A percentile compares a stretch with the other conserved stretches of the same genome.
Evolutionary conservation across 1,140 invertebrate genomes (phyloP).

Genomic region (Goniozus legneri): DNA sequence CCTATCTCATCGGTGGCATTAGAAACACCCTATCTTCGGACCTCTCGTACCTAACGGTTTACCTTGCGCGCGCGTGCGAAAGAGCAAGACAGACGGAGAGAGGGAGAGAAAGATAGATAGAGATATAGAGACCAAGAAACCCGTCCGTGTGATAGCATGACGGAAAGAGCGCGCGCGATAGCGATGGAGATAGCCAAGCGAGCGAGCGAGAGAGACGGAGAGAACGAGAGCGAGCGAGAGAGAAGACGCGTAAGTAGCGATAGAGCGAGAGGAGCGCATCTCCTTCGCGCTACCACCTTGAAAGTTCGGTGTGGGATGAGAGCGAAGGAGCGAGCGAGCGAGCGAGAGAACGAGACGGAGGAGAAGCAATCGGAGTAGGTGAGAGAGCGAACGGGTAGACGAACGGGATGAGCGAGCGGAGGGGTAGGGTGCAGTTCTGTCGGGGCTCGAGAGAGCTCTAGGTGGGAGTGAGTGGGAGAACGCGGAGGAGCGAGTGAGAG

Average conservation of each 20-base stretch:
- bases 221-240: background rate
- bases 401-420: conserved; percentile 5
- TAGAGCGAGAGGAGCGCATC: background rate
- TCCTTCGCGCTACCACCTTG: too few species aligned
- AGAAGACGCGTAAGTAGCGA: background rate
- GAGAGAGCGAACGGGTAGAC: background rate
- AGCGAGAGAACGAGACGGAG: background rate
- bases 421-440: conserved; percentile 9
- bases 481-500: conserved; percentile 14
- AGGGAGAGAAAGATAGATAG: conserved; percentile 9
- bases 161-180: conserved; percentile 8
- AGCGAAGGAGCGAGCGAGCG: conserved; percentile 1
- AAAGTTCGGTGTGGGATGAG: background rate
- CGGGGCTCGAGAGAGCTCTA: background rate
- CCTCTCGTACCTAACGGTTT: conserved; percentile 20
- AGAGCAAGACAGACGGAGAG: conserved; percentile 7
- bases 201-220: conserved; percentile 4
- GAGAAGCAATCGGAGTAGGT: background rate
- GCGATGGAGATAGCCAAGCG: conserved; percentile 4
- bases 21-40: too few species aligned
- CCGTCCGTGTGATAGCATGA: background rate
- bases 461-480: background rate
- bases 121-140: conserved; percentile 8
- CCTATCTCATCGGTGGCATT: too few species aligned
- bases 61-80: background rate